phyloP scores from a whole-genome alignment of 2,888 invertebrate genomes.

The Heteromyza rotundicornis region DNA sequence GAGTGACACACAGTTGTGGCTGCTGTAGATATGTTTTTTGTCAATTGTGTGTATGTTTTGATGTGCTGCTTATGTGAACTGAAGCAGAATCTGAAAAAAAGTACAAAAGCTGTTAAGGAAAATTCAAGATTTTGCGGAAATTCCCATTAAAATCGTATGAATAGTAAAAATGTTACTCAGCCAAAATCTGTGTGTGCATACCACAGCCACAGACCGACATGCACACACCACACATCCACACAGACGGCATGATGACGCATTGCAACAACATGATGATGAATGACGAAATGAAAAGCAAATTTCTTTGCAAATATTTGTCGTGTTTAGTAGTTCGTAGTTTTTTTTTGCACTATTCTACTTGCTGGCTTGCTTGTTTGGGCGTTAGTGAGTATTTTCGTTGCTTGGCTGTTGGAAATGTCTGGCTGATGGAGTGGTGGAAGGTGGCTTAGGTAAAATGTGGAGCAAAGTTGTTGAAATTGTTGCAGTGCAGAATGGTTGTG shows the following conservation, averaged over 20 bases:
- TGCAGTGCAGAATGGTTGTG: too few relatives aligned
- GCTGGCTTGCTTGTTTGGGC: too few relatives aligned
- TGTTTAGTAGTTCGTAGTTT: too few relatives aligned
- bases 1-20: too few relatives aligned
- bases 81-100: not conserved
- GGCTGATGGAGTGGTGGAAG: not conserved
- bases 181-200: not conserved
- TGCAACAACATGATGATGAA: conserved; percentile 2
- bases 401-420: not conserved
- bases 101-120: too few relatives aligned
- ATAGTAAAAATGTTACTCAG: not conserved
- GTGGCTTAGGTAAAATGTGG: not conserved
- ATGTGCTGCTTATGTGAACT: not conserved
- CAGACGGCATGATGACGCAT: not conserved
- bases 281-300: conserved; percentile 20
- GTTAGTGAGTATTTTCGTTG: too few relatives aligned
- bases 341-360: too few relatives aligned
- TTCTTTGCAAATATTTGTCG: conserved; percentile 26
- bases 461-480: conserved; percentile 1
- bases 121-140: not conserved
- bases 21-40: conserved; percentile 1
- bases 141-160: conserved; percentile 8
- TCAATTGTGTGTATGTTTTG: not conserved
- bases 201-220: not conserved
- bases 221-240: not conserved